These are phyloP conservation scores for Leucopsar rothschildi DNA, from an alignment of 2,113 vertebrate genomes.

Conservation along the genomic window DNA sequence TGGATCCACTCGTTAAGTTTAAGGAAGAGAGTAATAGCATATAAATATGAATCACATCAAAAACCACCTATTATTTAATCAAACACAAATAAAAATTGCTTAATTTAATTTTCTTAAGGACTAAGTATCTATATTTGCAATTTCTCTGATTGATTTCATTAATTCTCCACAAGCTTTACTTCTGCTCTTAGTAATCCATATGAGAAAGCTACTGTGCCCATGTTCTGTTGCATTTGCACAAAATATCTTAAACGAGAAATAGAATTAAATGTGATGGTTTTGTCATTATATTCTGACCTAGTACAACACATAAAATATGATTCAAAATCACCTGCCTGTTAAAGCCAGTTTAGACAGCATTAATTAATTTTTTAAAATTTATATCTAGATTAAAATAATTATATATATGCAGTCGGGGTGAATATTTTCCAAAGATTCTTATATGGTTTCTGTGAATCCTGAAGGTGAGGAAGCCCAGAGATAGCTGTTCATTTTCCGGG, in stretches of 20 bases:
- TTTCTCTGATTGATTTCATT: background rate
- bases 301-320: background rate
- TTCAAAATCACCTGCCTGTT: background rate
- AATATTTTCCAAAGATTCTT: background rate
- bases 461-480: background rate
- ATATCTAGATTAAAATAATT: background rate
- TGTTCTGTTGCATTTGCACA: background rate
- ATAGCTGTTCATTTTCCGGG: background rate
- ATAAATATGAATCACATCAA: background rate
- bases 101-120: background rate
- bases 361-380: background rate
- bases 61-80: background rate
- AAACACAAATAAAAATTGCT: background rate
- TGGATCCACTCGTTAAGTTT: background rate
- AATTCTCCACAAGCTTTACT: background rate
- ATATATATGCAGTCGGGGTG: background rate
- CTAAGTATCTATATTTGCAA: background rate
- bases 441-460: background rate
- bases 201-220: background rate
- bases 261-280: background rate
- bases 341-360: background rate
- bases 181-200: background rate
- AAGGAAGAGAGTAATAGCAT: background rate
- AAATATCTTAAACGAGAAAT: background rate
- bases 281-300: background rate